Evolutionary conservation across 2,888 invertebrate species (phyloP).

Genomic region (Stenodera caucasica): DNA sequence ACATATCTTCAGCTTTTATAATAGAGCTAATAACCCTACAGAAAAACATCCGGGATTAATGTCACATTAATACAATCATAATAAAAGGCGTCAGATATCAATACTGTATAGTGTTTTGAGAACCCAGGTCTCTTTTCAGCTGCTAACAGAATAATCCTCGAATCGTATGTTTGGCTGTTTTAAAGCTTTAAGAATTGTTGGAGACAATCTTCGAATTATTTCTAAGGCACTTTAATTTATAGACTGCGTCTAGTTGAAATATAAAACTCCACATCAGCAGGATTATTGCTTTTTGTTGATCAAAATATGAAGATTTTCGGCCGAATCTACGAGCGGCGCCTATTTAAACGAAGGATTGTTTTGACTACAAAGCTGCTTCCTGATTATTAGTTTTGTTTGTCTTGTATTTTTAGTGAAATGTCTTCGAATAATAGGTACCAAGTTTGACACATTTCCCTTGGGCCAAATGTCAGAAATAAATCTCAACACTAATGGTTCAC

Average conservation of each 20-base stretch:
- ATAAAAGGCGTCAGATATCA: slow-evolving; percentile 41
- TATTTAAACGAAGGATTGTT: too few relatives aligned
- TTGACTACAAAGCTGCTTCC: neutral
- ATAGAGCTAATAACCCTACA: slow-evolving; percentile 39
- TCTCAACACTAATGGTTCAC: slow-evolving; percentile 39
- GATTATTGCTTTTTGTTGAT: too few relatives aligned
- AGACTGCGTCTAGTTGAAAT: too few relatives aligned
- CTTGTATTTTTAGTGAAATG: slow-evolving; percentile 38
- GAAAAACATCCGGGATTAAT: slow-evolving; percentile 45
- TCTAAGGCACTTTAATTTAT: too few relatives aligned
- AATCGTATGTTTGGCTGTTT: neutral
- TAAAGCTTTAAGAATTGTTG: too few relatives aligned
- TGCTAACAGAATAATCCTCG: slow-evolving; percentile 1
- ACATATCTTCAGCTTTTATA: slow-evolving; percentile 38
- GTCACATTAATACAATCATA: slow-evolving; percentile 35
- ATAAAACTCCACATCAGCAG: too few relatives aligned
- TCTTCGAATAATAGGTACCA: slow-evolving; percentile 29
- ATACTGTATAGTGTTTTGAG: slow-evolving; percentile 15
- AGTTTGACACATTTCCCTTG: slow-evolving; percentile 41
- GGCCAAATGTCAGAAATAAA: slow-evolving; percentile 44
- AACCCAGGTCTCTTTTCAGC: neutral
- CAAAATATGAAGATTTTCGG: too few relatives aligned
- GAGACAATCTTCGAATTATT: too few relatives aligned
- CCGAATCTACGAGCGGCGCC: too few relatives aligned
- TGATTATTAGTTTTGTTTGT: neutral